phyloP scores from a whole-genome alignment of 2,113 vertebrate species.

The Serilophus lunatus region DNA sequence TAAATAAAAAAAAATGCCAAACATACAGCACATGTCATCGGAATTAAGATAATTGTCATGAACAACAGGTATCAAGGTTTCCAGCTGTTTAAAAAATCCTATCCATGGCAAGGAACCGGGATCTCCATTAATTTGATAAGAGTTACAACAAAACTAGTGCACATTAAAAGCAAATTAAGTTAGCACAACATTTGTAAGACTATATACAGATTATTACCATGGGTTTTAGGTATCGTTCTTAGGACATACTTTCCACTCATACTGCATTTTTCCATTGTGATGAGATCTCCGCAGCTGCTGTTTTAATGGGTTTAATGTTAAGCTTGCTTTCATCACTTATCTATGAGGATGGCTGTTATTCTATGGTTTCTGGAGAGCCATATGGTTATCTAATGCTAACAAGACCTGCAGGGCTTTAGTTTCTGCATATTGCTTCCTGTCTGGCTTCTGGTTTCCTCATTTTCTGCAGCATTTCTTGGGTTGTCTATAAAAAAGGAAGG shows the following conservation, averaged over 20 bases:
- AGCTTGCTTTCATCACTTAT: constrained; percentile 40
- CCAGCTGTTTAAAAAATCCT: not conserved
- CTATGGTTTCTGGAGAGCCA: constrained; percentile 28
- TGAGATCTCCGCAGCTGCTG: not conserved
- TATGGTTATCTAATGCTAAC: constrained; percentile 48
- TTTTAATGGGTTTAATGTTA: constrained; percentile 36
- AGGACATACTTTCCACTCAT: not conserved
- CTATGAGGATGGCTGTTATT: constrained; percentile 36
- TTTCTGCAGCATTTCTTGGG: constrained; percentile 32
- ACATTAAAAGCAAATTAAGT: not conserved
- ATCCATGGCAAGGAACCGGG: not conserved
- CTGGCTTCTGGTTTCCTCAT: constrained; percentile 55
- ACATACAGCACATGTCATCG: not conserved
- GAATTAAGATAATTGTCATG: not conserved
- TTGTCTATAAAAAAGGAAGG: constrained; percentile 41
- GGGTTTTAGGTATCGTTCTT: not conserved
- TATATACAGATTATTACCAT: not conserved
- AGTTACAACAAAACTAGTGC: not conserved
- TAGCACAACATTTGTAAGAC: not conserved
- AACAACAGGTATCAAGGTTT: not conserved
- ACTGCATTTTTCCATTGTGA: not conserved
- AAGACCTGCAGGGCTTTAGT: constrained; percentile 40
- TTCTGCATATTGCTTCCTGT: constrained; percentile 50
- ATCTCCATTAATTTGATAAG: not conserved
- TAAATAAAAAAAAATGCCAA: not conserved